These are phyloP conservation scores for Leptopilina drosophilae DNA, from an alignment of 2,888 invertebrate genomes.

Conservation along the genomic window DNA sequence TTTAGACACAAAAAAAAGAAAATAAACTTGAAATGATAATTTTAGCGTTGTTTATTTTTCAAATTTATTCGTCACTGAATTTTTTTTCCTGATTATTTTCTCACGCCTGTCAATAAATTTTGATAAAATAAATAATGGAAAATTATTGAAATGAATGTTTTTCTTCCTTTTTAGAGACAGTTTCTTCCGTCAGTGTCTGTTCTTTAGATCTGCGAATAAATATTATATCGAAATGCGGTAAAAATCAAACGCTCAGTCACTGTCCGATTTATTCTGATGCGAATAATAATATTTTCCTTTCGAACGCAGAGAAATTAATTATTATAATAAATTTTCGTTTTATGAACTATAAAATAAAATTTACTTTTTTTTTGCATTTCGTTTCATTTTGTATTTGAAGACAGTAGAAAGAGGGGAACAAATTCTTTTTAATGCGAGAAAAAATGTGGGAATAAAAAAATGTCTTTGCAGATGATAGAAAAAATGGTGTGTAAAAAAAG, in stretches of 20 bases:
- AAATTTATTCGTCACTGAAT: not conserved
- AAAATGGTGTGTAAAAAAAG: no score
- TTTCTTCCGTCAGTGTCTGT: not conserved
- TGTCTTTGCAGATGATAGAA: no score
- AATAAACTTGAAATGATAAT: no score
- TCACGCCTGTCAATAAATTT: not conserved
- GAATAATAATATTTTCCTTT: slow-evolving; percentile 65
- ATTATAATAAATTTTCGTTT: no score
- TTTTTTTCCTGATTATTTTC: not conserved
- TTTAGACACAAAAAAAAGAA: no score
- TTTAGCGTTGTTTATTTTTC: no score
- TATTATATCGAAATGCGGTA: slow-evolving; percentile 56
- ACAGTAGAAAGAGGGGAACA: not conserved
- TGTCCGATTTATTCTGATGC: slow-evolving; percentile 55
- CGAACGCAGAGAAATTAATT: not conserved
- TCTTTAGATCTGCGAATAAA: slow-evolving; percentile 50
- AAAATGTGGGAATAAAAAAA: not conserved
- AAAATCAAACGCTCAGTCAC: slow-evolving; percentile 49
- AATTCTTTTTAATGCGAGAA: not conserved
- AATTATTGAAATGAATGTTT: not conserved
- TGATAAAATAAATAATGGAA: not conserved
- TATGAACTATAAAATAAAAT: no score
- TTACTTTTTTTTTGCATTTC: no score
- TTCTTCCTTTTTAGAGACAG: not conserved
- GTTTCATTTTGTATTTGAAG: not conserved